These are phyloP conservation scores for Corydoras sp. DNA, from an alignment of 2,113 vertebrate species.

Conservation along the genomic window DNA sequence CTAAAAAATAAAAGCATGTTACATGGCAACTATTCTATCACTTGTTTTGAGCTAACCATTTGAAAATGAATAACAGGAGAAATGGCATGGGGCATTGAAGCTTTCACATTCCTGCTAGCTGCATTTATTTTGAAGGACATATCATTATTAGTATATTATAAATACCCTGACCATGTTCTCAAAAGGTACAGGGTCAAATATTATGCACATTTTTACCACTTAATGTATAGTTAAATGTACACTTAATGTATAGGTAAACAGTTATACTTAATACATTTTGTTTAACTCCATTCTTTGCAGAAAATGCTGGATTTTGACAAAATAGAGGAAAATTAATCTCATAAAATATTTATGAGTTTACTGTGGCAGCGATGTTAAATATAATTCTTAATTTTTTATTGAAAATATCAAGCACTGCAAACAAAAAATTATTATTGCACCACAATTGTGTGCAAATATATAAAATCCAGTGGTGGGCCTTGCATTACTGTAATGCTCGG, in stretches of 20 bases:
- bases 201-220: conserved; percentile 17
- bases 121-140: conserved; percentile 11
- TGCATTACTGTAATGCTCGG: no score
- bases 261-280: conserved; percentile 7
- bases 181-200: no score
- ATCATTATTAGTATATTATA: conserved; percentile 14
- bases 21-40: conserved; percentile 11
- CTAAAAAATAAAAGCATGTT: conserved; percentile 7
- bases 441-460: no score
- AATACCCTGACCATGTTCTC: neutral
- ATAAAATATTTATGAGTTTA: no score
- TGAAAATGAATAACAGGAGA: neutral
- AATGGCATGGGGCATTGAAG: neutral
- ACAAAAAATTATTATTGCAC: no score
- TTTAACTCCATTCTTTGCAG: no score
- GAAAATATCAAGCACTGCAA: no score
- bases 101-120: conserved; percentile 4
- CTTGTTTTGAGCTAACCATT: conserved; percentile 25
- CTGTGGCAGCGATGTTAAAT: no score
- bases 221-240: conserved; percentile 1
- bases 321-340: no score
- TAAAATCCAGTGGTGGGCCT: no score
- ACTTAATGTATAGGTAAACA: conserved; percentile 14
- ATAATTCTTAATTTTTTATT: no score
- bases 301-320: no score